Evolutionary conservation across 2,888 invertebrate genomes (phyloP), one percentile per base, ranked within the genome.

Genomic region (Conistra vaccinii): DNA sequence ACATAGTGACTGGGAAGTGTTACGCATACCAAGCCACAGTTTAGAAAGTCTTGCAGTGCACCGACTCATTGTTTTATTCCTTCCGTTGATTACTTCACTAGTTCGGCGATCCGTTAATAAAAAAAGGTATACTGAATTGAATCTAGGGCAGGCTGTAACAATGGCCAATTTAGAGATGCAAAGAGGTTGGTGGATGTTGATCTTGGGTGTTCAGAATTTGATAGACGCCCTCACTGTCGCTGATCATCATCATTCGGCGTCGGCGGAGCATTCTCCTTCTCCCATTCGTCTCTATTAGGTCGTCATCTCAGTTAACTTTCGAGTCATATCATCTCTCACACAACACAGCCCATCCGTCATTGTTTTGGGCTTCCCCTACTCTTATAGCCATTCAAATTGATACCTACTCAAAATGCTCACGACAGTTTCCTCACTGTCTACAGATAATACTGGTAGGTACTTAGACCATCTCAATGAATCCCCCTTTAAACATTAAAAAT

Each of bases 41-140:
- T 81, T 81, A 81, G 84, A 81, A 81, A 81, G 81, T 83, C 60
- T 60, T 63, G 69, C 67, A 63, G 63, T 83, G 80, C 73, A 62
- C 84, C 73, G 70, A 45, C 55, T 60, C 60, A 81, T 83, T 81
- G 84, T 83, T 79, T 9, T 58, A 69, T 81, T 81, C 81, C 81
- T 81, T 81, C 81, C 81, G 79, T 57, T 73, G 80, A 45, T 81
- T 81, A 65, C 73, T 73, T 65, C 79, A 81, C 67, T 45, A 53
- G 67, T 63, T 78, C 79, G 69, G 42, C 57, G 63, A 39, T 68
- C 68, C 70, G 73, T 73, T 79, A 53, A 62, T 51, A 57, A 60
- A 65, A 81, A 70, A 68, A 65, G 58, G 42, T 57, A 12, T 53
- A 73, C 66, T 73, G 67, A 60, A 65, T 70, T 32, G 29, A 70